Conservation (phyloP, 2,888 invertebrate species). For the Cataglyphis altisquamis region DNA sequence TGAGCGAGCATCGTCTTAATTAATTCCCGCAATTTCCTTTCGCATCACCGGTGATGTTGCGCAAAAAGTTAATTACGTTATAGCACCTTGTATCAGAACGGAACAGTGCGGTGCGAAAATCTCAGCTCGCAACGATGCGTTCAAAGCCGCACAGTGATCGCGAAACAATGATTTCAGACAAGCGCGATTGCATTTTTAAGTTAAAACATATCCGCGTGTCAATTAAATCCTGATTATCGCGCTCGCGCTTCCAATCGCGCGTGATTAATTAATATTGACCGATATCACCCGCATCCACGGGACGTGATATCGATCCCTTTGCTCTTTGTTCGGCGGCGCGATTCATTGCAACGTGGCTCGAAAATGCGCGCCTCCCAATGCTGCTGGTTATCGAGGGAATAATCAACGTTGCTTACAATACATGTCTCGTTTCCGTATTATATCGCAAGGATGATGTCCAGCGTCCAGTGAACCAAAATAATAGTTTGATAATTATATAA, state of each 20-base stretch:
- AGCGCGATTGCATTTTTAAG: slow-evolving; percentile 57
- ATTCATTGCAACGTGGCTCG: slow-evolving; percentile 3
- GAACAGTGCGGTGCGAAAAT: not conserved
- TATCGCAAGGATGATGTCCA: not conserved
- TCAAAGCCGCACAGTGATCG: slow-evolving; percentile 10
- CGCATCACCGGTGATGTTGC: slow-evolving; percentile 59
- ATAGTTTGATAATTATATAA: not conserved
- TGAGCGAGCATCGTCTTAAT: slow-evolving; percentile 52
- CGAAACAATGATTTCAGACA: slow-evolving; percentile 53
- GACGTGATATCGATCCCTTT: slow-evolving; percentile 41
- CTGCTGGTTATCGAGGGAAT: slow-evolving; percentile 7
- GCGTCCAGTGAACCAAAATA: not conserved
- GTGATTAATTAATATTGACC: slow-evolving; percentile 23
- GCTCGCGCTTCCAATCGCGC: slow-evolving; percentile 29
- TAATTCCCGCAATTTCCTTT: slow-evolving; percentile 62
- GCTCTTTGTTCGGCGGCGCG: slow-evolving; percentile 24
- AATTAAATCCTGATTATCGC: slow-evolving; percentile 50
- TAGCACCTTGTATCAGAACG: not conserved
- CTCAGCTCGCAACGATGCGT: not conserved
- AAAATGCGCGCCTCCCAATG: slow-evolving; percentile 6
- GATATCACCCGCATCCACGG: slow-evolving; percentile 31
- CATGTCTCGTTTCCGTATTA: not conserved
- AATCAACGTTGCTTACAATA: slow-evolving; percentile 24
- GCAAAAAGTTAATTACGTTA: slow-evolving; percentile 56
- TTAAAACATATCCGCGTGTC: slow-evolving; percentile 31